Percentiles rank a stretch among this genome's conserved stretches.
Evolutionary conservation across 2,113 vertebrate genomes (phyloP).

Genomic region (Rousettus leschenaultii): DNA sequence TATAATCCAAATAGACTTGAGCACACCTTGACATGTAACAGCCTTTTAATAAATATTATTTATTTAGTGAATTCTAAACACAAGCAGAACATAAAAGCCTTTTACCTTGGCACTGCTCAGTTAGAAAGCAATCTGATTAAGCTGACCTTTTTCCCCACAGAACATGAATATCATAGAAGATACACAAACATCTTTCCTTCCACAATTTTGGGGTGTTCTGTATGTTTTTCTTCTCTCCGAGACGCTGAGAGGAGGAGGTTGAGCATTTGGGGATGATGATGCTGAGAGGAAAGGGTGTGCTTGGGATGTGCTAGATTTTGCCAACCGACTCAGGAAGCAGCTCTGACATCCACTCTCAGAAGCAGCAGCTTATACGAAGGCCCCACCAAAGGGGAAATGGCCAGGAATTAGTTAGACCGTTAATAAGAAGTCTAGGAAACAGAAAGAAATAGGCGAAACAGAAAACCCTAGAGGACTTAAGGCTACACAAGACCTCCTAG

Average conservation of each 20-base stretch:
- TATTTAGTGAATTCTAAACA: not conserved
- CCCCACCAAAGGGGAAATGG: fast-evolving
- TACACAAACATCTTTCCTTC: not conserved
- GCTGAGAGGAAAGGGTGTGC: not conserved
- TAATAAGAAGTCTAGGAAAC: not conserved
- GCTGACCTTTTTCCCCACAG: fast-evolving
- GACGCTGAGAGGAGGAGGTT: not conserved
- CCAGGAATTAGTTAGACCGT: not conserved
- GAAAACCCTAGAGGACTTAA: not conserved
- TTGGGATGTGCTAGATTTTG: not conserved
- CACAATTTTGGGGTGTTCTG: not conserved
- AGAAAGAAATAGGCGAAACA: not conserved
- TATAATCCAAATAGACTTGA: not conserved
- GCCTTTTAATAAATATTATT: not conserved
- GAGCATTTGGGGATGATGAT: not conserved
- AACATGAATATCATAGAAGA: fast-evolving
- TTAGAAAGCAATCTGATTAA: not conserved
- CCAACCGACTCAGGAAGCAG: conserved; percentile 6
- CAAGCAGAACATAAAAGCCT: not conserved
- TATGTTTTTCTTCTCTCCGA: not conserved
- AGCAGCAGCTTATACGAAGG: not conserved
- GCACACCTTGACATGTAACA: not conserved
- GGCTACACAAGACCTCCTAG: no score
- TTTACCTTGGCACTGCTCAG: not conserved
- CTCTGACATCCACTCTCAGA: conserved; percentile 47